Base-by-base conservation (phyloP, 1,140 invertebrate genomes). In the Patella vulgata region DNA sequence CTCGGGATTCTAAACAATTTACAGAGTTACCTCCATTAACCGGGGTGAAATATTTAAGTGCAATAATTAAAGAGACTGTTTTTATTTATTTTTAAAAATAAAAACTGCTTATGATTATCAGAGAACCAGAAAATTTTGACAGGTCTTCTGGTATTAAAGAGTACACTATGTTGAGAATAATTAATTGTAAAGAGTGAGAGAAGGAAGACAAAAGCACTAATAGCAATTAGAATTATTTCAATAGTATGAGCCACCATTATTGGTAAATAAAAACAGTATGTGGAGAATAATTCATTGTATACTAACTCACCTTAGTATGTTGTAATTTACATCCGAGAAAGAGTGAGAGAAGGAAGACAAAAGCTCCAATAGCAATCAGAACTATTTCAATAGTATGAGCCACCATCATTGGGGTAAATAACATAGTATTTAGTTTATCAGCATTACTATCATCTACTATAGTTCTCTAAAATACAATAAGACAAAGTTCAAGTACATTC, bases 381-480 rank as follows among this genome's bases (percentile, higher is more conserved):
- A 50, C 51, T 14, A 65, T 67, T 53, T 75, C 59, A 1, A 63
- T 36, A 9, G 65, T 48, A 9, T 66, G 40, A 23, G 61, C 36
- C n/a, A 70, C 50, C 23, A 54, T 30, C 44, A 75, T 27, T 3
- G 73, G 73, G 0, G 54, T 62, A 36, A 75, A 71, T 51, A 75
- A 64, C 42, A 69, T 33, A 19, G 30, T 43, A 30, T 65, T 50
- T 30, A 75, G 51, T 59, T 66, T 67, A 2, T 61, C 30, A 5
- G 73, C 70, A 58, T 62, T 67, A n/a, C 59, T 58, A 27, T 75
- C 73, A 66, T 75, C 73, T 42, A 68, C 62, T 23, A 64, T 59
- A 9, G 66, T 65, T 63, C 63, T 72, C 64, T 70, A 36, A 5
- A 36, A 36, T 62, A 51, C 52, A 69, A 52, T 28, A 39, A 25